Percentiles rank a stretch among this genome's conserved stretches.
Conservation (phyloP, 1,140 invertebrate species). For the Alviniconcha marisindica region DNA sequence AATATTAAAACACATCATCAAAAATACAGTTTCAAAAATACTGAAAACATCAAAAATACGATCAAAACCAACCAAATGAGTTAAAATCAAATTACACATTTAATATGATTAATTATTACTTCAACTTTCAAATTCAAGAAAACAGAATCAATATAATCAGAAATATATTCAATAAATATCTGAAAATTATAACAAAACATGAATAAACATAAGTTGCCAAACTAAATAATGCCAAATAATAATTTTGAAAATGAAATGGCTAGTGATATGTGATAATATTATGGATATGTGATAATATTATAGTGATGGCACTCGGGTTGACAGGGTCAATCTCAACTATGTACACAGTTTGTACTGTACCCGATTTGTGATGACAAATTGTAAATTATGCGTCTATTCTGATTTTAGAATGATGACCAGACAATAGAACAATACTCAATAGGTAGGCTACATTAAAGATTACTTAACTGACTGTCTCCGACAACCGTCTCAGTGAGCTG, state of each 20-base stretch:
- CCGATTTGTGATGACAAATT: no score
- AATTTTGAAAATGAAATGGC: neutral
- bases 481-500: no score
- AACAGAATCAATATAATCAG: neutral
- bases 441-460: no score
- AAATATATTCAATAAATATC: slow-evolving; percentile 10
- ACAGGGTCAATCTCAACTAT: no score
- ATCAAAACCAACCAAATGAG: neutral
- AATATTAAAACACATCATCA: slow-evolving; percentile 27
- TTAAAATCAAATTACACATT: neutral
- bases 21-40: slow-evolving; percentile 27
- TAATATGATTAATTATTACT: no score
- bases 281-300: no score
- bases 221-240: slow-evolving; percentile 18
- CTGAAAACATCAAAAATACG: neutral
- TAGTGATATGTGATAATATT: neutral
- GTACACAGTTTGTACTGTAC: no score
- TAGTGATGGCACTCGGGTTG: no score
- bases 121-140: slow-evolving; percentile 19
- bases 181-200: neutral
- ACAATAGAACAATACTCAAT: no score
- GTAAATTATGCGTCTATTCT: no score
- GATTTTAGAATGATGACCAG: no score
- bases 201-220: neutral
- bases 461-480: no score